Conservation (phyloP, 2,888 invertebrate genomes). For the Dasysyrphus albostriatus region DNA sequence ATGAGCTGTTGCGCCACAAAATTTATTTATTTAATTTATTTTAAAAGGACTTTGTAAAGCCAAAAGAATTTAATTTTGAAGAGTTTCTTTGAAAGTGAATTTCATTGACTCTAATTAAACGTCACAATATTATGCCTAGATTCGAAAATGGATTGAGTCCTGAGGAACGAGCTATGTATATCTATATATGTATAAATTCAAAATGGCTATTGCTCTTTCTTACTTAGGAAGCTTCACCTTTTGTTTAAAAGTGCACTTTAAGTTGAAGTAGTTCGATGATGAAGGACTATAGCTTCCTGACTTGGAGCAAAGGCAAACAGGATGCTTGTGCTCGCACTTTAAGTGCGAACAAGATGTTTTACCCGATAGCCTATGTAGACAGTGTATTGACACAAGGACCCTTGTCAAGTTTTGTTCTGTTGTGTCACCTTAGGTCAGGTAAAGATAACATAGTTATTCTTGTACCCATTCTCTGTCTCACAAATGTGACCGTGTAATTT, state of each 20-base stretch:
- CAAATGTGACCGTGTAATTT: constrained; percentile 55
- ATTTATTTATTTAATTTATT: no score
- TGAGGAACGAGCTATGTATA: constrained; percentile 1
- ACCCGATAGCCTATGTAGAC: constrained; percentile 43
- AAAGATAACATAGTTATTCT: constrained; percentile 72
- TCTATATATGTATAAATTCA: neutral
- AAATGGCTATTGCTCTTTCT: constrained; percentile 19
- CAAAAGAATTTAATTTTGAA: constrained; percentile 68
- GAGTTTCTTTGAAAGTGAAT: constrained; percentile 67
- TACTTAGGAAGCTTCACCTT: constrained; percentile 44
- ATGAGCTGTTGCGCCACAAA: no score
- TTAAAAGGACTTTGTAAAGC: constrained; percentile 51
- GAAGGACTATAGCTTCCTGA: constrained; percentile 66
- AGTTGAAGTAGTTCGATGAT: constrained; percentile 70
- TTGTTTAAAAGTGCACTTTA: constrained; percentile 69
- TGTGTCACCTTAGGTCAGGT: constrained; percentile 75
- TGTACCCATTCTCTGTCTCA: constrained; percentile 26
- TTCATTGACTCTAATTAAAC: constrained; percentile 68
- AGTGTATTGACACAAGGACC: constrained; percentile 57
- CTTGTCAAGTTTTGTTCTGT: constrained; percentile 74
- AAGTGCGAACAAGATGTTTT: constrained; percentile 72
- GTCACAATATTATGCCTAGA: constrained; percentile 66
- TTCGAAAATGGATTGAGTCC: constrained; percentile 26
- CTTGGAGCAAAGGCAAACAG: constrained; percentile 65
- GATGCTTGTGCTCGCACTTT: constrained; percentile 60